These are phyloP conservation scores for Metellina segmentata DNA, from an alignment of 2,888 invertebrate genomes.

Conservation along the genomic window DNA sequence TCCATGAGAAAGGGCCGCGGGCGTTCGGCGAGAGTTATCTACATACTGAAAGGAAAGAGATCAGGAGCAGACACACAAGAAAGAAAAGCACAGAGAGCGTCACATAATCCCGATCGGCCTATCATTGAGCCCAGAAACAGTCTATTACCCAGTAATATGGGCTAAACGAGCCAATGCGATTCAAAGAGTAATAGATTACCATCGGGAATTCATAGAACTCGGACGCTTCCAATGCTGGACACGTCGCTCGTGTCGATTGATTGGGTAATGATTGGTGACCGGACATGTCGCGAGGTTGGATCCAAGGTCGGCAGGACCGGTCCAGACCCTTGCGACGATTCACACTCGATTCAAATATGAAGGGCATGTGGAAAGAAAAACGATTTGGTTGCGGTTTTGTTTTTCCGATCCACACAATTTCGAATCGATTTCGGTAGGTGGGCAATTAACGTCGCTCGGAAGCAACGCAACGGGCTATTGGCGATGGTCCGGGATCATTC, in stretches of 20 bases:
- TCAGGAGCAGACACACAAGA: neutral
- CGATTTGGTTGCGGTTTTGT: too few relatives aligned
- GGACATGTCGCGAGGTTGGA: conserved; percentile 45
- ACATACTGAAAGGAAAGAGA: conserved; percentile 34
- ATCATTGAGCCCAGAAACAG: conserved; percentile 50
- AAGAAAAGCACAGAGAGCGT: neutral
- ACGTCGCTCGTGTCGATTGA: conserved; percentile 62
- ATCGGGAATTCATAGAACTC: conserved; percentile 54
- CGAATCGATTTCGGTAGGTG: too few relatives aligned
- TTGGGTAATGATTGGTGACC: conserved; percentile 59
- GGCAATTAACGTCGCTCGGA: too few relatives aligned
- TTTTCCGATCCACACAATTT: too few relatives aligned
- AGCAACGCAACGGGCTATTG: too few relatives aligned
- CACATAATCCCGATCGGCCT: conserved; percentile 43
- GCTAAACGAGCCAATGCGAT: conserved; percentile 61
- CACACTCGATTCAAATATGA: conserved; percentile 32
- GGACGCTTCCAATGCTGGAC: conserved; percentile 31
- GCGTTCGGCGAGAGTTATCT: conserved; percentile 17
- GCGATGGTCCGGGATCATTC: too few relatives aligned
- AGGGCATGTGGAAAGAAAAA: neutral
- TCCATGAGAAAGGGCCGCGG: conserved; percentile 46
- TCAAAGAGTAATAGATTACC: conserved; percentile 51
- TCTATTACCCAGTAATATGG: conserved; percentile 66
- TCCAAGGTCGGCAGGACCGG: conserved; percentile 63
- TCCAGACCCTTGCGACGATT: conserved; percentile 22